phyloP scores from a whole-genome alignment of 2,888 invertebrate genomes.

The Thereva unica region DNA sequence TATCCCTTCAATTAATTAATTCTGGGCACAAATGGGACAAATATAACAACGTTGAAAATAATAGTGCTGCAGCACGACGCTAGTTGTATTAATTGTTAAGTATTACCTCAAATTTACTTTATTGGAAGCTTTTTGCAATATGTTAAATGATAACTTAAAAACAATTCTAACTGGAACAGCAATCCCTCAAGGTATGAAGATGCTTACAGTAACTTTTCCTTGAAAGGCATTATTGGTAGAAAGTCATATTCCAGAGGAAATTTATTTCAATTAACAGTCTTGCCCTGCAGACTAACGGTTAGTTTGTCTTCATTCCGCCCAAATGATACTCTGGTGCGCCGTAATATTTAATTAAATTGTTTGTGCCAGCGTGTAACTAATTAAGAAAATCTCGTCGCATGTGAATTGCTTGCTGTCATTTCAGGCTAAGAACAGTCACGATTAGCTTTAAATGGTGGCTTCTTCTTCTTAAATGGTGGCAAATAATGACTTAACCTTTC shows the following conservation, averaged over 20 bases:
- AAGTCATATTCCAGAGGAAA: conserved; percentile 9
- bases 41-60: no score
- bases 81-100: no score
- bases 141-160: not conserved
- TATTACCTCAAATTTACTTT: no score
- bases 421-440: not conserved
- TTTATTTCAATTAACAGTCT: conserved; percentile 33
- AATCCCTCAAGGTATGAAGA: no score
- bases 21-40: no score
- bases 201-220: not conserved
- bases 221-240: not conserved
- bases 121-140: not conserved
- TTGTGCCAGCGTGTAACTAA: conserved; percentile 29
- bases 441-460: conserved; percentile 5
- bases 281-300: conserved; percentile 26
- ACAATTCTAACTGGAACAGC: no score
- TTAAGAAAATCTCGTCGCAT: conserved; percentile 38
- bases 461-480: conserved; percentile 1
- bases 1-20: no score
- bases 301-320: no score
- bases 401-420: conserved; percentile 29
- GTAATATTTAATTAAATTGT: conserved; percentile 37
- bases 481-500: no score
- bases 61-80: no score
- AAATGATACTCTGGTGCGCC: conserved; percentile 11